Conservation (phyloP, 2,113 vertebrate genomes). For the Alosa alosa region DNA sequence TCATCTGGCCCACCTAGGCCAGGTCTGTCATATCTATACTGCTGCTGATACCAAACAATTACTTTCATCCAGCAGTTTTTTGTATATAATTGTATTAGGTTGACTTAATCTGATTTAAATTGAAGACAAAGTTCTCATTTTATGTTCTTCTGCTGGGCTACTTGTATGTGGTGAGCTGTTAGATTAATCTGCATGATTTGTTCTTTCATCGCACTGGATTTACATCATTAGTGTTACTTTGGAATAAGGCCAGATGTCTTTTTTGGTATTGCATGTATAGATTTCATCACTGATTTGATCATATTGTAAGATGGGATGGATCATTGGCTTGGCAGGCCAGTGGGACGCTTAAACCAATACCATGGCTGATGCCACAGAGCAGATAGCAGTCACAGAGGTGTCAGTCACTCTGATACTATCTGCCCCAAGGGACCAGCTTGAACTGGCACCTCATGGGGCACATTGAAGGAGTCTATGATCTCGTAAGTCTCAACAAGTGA, state of each 20-base stretch:
- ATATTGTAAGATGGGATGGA: background rate
- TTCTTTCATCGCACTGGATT: background rate
- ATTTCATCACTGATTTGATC: background rate
- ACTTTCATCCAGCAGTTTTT: background rate
- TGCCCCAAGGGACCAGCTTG: conserved; percentile 69
- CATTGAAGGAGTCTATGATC: conserved; percentile 39
- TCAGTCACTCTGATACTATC: conserved; percentile 77
- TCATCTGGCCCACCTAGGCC: conserved; percentile 44
- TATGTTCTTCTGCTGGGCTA: background rate
- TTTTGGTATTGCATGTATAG: background rate
- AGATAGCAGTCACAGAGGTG: conserved; percentile 75
- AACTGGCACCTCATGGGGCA: conserved; percentile 71
- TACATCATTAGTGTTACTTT: background rate
- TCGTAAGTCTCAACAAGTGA: conserved; percentile 7
- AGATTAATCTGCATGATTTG: background rate
- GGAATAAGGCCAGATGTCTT: background rate
- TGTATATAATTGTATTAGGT: background rate
- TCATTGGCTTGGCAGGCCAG: background rate
- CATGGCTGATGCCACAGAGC: conserved; percentile 60
- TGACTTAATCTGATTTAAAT: background rate
- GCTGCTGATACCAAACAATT: background rate
- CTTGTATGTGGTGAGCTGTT: background rate
- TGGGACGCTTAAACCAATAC: background rate
- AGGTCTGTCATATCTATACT: background rate
- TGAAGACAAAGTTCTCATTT: background rate